These are phyloP conservation scores for Leuctra nigra DNA, from an alignment of 2,888 invertebrate species.

Conservation along the genomic window DNA sequence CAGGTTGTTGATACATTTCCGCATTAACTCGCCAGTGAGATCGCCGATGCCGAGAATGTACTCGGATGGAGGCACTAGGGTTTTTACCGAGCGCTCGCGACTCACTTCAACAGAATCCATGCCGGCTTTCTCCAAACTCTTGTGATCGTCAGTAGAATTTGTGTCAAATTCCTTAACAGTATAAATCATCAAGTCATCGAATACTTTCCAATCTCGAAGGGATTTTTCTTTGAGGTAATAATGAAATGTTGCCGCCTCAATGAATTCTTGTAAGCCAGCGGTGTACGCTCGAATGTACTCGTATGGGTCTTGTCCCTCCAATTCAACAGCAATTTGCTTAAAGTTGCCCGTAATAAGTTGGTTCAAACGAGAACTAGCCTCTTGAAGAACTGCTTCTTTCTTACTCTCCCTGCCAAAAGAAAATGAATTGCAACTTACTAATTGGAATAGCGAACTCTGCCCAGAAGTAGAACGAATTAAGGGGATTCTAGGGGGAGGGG, in stretches of 20 bases:
- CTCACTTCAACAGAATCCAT: constrained; percentile 20
- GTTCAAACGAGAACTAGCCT: constrained; percentile 60
- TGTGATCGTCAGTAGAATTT: constrained; percentile 7
- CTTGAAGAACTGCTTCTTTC: constrained; percentile 46
- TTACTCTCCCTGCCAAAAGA: constrained; percentile 46
- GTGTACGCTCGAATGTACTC: constrained; percentile 61
- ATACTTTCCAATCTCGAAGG: constrained; percentile 53
- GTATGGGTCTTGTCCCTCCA: constrained; percentile 63
- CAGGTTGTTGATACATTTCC: constrained; percentile 76
- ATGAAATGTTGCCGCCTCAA: constrained; percentile 77
- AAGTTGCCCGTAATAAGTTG: constrained; percentile 55
- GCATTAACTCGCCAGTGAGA: constrained; percentile 86
- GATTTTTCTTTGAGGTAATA: constrained; percentile 55
- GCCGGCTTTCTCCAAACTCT: constrained; percentile 10
- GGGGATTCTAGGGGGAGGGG: too few relatives aligned
- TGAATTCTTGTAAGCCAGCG: constrained; percentile 64
- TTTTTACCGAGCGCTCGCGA: constrained; percentile 25
- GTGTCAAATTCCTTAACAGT: constrained; percentile 24
- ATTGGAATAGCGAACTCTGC: too few relatives aligned
- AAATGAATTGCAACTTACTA: too few relatives aligned
- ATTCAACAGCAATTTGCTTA: constrained; percentile 62
- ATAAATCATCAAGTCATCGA: constrained; percentile 51
- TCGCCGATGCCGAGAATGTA: constrained; percentile 77
- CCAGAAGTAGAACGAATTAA: too few relatives aligned
- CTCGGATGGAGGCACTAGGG: constrained; percentile 43